Conservation (phyloP, 2,113 vertebrate species). For the Oryzias melastigma region DNA sequence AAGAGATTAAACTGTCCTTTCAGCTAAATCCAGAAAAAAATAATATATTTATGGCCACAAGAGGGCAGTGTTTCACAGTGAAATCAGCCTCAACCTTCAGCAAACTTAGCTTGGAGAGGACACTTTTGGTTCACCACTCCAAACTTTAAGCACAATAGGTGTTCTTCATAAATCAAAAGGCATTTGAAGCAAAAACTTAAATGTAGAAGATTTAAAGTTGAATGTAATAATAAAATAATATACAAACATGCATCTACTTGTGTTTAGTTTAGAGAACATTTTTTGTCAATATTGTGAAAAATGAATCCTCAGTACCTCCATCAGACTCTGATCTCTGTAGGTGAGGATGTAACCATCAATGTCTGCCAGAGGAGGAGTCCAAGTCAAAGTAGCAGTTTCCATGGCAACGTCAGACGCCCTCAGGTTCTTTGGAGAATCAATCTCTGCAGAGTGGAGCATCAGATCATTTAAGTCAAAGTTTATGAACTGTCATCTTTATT, state of each 20-base stretch:
- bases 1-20: background rate
- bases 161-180: no score
- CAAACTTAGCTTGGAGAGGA: background rate
- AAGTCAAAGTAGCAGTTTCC: conserved; percentile 77
- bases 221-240: background rate
- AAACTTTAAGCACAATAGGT: background rate
- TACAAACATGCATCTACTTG: background rate
- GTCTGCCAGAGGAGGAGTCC: conserved; percentile 80
- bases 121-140: background rate
- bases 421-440: conserved; percentile 84
- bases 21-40: no score
- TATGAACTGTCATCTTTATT: no score
- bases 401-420: conserved; percentile 68
- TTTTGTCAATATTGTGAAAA: background rate
- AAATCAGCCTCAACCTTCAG: no score
- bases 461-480: no score
- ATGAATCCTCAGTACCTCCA: conserved; percentile 70
- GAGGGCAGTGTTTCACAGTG: conserved; percentile 60
- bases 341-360: conserved; percentile 84
- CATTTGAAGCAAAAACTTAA: background rate
- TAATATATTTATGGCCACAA: conserved; percentile 45
- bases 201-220: no score
- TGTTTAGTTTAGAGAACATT: background rate
- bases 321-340: conserved; percentile 72
- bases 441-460: conserved; percentile 67